Evolutionary conservation across 2,113 vertebrate genomes (phyloP).

Genomic region (Sarotherodon lohbergeri): DNA sequence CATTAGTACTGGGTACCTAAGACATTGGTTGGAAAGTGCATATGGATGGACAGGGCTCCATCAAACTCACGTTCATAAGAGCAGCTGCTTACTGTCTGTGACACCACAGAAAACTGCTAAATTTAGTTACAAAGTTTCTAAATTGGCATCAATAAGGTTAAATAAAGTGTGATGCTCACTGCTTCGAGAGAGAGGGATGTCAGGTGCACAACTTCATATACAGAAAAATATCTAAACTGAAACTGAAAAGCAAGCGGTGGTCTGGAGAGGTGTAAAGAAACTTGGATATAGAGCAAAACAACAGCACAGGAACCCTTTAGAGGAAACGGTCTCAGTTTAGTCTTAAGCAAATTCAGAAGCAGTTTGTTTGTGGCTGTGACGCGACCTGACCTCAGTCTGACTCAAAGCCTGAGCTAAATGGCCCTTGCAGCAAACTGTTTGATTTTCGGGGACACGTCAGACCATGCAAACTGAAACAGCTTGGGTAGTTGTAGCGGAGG

Average conservation of each 20-base stretch:
- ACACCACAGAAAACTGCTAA: background rate
- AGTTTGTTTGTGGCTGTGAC: background rate
- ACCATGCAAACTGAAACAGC: background rate
- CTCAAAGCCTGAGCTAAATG: background rate
- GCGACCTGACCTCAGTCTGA: background rate
- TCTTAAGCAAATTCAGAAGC: background rate
- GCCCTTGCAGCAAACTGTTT: background rate
- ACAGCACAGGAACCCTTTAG: background rate
- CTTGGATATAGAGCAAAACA: background rate
- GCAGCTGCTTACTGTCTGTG: background rate
- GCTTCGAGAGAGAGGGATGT: background rate
- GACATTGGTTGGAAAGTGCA: background rate
- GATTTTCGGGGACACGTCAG: background rate
- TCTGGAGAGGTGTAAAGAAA: background rate
- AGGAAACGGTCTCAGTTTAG: background rate
- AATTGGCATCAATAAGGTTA: background rate
- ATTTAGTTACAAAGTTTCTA: background rate
- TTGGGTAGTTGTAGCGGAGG: background rate
- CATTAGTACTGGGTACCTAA: background rate
- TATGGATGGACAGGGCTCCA: background rate
- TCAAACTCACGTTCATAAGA: background rate
- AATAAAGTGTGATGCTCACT: background rate
- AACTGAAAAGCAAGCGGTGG: background rate
- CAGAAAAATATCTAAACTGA: background rate
- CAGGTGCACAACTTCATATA: background rate